Conservation (phyloP, 2,888 invertebrate species). For the Cephus pulcher region DNA sequence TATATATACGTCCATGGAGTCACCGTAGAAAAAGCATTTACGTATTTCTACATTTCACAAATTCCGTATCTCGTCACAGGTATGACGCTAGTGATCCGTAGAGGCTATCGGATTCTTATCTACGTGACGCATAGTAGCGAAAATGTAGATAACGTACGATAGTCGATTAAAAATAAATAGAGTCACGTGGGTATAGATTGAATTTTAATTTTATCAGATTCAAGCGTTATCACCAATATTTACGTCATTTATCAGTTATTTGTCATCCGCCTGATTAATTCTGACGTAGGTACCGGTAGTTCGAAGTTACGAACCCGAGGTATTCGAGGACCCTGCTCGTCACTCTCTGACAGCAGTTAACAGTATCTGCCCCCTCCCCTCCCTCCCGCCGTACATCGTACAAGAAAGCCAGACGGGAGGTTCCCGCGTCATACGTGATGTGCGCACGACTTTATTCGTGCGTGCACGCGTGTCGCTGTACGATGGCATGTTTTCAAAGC, state of each 20-base stretch:
- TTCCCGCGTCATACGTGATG: not conserved
- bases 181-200: not conserved
- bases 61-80: not conserved
- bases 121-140: not conserved
- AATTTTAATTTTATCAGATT: too few relatives aligned
- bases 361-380: slow-evolving; percentile 43
- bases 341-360: slow-evolving; percentile 47
- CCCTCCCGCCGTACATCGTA: slow-evolving; percentile 23
- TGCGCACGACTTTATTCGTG: slow-evolving; percentile 1
- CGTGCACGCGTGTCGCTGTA: not conserved
- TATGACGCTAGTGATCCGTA: not conserved
- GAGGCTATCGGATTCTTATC: not conserved
- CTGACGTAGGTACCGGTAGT: not conserved
- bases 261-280: not conserved
- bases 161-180: not conserved
- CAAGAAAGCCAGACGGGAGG: slow-evolving; percentile 13
- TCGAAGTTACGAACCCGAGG: not conserved
- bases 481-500: not conserved
- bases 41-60: not conserved
- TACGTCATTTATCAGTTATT: not conserved
- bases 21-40: not conserved
- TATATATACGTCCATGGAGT: not conserved
- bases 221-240: too few relatives aligned
- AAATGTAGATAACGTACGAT: not conserved
- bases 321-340: slow-evolving; percentile 33